These are phyloP conservation scores for Baryphthengus martii DNA, from an alignment of 2,113 vertebrate genomes.

Conservation along the genomic window DNA sequence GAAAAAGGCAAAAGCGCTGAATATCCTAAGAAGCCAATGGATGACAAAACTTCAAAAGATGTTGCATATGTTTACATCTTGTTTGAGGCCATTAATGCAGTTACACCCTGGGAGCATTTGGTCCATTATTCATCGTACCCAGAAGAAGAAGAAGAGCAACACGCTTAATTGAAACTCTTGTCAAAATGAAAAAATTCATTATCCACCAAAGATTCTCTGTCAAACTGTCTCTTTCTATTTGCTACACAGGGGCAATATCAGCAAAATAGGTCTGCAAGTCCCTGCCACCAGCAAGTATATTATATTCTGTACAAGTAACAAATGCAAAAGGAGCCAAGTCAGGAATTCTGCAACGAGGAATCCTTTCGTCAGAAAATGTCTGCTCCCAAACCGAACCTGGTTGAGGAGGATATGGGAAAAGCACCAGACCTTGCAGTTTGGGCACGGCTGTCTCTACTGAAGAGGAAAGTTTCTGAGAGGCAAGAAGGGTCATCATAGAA, in stretches of 20 bases:
- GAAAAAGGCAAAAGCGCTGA: not conserved
- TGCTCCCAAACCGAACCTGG: not conserved
- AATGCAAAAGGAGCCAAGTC: not conserved
- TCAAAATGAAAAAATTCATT: slow-evolving; percentile 58
- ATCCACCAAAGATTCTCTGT: slow-evolving; percentile 54
- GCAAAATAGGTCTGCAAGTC: slow-evolving; percentile 13
- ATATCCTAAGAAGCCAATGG: not conserved
- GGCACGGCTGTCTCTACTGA: accelerated
- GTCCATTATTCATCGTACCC: slow-evolving; percentile 8
- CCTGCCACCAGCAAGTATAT: not conserved
- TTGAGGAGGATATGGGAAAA: not conserved
- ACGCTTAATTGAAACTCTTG: slow-evolving; percentile 57
- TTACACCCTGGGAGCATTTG: slow-evolving; percentile 10
- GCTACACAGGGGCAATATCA: not conserved
- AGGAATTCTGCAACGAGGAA: not conserved
- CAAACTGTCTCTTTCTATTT: slow-evolving; percentile 62
- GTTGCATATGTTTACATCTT: not conserved
- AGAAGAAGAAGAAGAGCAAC: slow-evolving; percentile 37
- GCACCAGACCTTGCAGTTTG: not conserved
- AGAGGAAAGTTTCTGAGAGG: not conserved
- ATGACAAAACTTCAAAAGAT: not conserved
- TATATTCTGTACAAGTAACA: slow-evolving; percentile 4
- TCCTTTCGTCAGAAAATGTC: not conserved
- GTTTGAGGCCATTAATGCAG: not conserved
- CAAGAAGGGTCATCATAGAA: not conserved